Base-by-base conservation (phyloP, 2,888 invertebrate species). In the Hybos culiciformis region DNA sequence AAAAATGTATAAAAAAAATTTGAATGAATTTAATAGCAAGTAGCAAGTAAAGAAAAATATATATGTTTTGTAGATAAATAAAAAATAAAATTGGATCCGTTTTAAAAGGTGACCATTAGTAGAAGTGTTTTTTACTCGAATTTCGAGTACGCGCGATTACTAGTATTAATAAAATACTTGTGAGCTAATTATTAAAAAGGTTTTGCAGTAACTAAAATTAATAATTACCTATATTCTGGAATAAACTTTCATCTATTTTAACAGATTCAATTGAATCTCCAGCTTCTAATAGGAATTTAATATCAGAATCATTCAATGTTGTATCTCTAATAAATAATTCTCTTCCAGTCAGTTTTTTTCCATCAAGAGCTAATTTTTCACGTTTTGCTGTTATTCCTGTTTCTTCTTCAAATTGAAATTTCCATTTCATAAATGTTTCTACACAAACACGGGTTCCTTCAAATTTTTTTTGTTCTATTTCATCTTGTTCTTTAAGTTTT, bases 401-500 rank as follows among this genome's bases (percentile, higher is more conserved):
- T 61, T 96, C 94, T 24, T 78, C 77, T 63, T 97, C 96, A 71
- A 98, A 98, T 49, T 80, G 76, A 45, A 79, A 75, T 60, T 93
- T 91, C 98, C 98, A 98, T 19, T 77, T 82, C 57, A 94, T 67
- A 66, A 98, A 98, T 7, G 90, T 82, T 67, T 98, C 97, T 2
- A 96, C 90, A 3, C 91, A 86, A 0, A 97, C 97, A 54, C 84
- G 72, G 0, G 94, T 96, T 12, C 96, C 97, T 69, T 94, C 93
- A 69, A 94, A 92, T 57, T 83, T 78, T 80, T 88, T 90, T 80
- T 75, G 70, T 74, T 94, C 93, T 44, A 83, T 84, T 70, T 93
- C 93, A 61, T 94, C 92, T 43, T 78, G 78, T 56, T 81, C 84
- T 53, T 71, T 73, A 42, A 76, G 65, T 58, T 78, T 78, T 44